Percentiles rank a stretch among this genome's conserved stretches.
Conservation (phyloP, 2,113 vertebrate species). For the Xyrauchen texanus region DNA sequence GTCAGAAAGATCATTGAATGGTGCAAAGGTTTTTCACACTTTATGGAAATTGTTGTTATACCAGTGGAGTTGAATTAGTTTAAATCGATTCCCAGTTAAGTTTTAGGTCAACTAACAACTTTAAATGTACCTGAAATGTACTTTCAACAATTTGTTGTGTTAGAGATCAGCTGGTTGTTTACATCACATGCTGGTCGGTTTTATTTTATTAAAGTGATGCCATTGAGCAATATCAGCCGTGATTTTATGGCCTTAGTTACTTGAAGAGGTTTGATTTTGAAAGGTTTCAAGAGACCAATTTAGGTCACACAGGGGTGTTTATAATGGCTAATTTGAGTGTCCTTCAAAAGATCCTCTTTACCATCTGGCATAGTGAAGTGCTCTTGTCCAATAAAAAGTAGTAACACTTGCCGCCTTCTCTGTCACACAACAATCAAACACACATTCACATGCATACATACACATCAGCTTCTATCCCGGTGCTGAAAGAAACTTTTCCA, state of each 20-base stretch:
- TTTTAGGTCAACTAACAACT: too few species aligned
- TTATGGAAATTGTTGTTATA: too few species aligned
- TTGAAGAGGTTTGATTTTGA: constrained; percentile 11
- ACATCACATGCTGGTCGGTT: too few species aligned
- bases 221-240: not conserved
- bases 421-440: not conserved
- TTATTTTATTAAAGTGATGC: too few species aligned
- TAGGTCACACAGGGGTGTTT: constrained; percentile 12
- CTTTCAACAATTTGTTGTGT: too few species aligned
- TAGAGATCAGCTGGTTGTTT: too few species aligned
- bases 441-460: not conserved
- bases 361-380: constrained; percentile 30
- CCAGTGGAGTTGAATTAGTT: too few species aligned
- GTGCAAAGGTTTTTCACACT: too few species aligned
- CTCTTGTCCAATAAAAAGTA: constrained; percentile 25
- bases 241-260: not conserved
- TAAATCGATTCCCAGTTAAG: too few species aligned
- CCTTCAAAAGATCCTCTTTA: constrained; percentile 32
- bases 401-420: not conserved
- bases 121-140: too few species aligned
- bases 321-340: constrained; percentile 26
- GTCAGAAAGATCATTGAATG: too few species aligned
- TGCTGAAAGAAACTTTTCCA: too few species aligned
- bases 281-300: constrained; percentile 25
- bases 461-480: not conserved